phyloP scores from a whole-genome alignment of 2,113 vertebrate genomes.

The Neotragus moschatus region DNA sequence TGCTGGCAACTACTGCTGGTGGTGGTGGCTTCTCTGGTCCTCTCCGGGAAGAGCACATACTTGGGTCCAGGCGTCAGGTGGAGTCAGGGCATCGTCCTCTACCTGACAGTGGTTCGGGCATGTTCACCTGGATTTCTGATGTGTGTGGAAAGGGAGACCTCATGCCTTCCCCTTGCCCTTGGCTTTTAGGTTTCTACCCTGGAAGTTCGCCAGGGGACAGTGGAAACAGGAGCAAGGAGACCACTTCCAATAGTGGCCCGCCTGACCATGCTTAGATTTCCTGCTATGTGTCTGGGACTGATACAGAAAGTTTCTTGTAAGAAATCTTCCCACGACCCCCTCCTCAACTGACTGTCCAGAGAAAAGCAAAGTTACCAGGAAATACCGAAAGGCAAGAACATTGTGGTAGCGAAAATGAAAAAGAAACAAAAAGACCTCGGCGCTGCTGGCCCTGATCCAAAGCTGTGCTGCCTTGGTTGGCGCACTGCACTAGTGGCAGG shows the following conservation, averaged over 20 bases:
- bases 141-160: background rate
- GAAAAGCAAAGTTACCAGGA: background rate
- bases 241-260: background rate
- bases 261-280: background rate
- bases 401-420: background rate
- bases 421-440: background rate
- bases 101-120: background rate
- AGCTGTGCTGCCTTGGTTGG: background rate
- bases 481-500: conserved; percentile 9
- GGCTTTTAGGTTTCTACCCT: background rate
- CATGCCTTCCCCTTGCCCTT: background rate
- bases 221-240: background rate
- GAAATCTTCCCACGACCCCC: background rate
- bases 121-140: background rate
- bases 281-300: background rate
- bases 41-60: background rate
- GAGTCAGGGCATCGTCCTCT: background rate
- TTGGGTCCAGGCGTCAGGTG: background rate
- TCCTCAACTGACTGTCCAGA: background rate
- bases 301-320: background rate
- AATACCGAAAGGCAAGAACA: background rate
- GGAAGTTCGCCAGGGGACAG: background rate
- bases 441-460: background rate
- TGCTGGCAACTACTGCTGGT: background rate
- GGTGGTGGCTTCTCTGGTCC: background rate